phyloP scores from a whole-genome alignment of 1,140 invertebrate species.

The honey bee (Apis mellifera) region DNA sequence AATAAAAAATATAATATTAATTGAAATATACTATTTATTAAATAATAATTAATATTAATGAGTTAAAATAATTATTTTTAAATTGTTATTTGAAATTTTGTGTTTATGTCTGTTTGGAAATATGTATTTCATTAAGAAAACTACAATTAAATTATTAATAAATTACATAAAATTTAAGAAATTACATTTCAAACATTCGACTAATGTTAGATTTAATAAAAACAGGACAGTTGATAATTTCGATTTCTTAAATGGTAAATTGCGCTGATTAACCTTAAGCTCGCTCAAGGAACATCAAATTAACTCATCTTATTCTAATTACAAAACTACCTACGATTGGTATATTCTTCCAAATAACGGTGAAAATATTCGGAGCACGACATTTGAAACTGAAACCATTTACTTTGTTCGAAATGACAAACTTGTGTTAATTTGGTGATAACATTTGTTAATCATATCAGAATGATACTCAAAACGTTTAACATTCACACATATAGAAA shows the following conservation, averaged over 20 bases:
- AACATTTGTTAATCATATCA: background rate
- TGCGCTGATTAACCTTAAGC: conserved; percentile 36
- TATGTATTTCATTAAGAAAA: no score
- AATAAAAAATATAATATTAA: no score
- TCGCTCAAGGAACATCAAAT: conserved; percentile 11
- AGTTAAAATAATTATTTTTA: no score
- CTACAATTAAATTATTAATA: background rate
- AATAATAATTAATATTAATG: no score
- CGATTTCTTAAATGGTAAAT: conserved; percentile 48
- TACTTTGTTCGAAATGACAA: no score
- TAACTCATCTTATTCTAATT: conserved; percentile 33
- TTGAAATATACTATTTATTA: no score
- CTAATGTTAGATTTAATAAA: background rate
- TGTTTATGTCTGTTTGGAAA: no score
- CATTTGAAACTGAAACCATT: background rate
- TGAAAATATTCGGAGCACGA: no score
- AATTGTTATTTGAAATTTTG: no score
- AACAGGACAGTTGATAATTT: background rate
- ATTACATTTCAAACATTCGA: background rate
- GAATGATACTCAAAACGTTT: background rate
- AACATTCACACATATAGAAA: background rate
- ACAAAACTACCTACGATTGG: background rate
- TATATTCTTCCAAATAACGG: background rate
- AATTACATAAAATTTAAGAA: background rate
- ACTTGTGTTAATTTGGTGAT: background rate